phyloP scores from a whole-genome alignment of 2,113 vertebrate species.

The Corynorhinus townsendii region DNA sequence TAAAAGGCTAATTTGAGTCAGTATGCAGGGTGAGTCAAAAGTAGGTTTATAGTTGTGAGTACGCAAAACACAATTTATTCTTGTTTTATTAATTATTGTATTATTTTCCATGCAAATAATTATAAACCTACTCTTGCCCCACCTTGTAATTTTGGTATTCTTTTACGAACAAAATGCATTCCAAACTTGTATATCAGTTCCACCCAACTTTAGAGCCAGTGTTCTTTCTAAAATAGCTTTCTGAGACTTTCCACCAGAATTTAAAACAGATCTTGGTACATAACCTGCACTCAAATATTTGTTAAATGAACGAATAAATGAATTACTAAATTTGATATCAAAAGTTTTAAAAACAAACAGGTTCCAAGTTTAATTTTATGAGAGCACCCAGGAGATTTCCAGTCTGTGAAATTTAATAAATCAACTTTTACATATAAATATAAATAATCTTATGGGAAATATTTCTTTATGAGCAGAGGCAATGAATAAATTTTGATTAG shows the following conservation, averaged over 20 bases:
- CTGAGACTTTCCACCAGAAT: not conserved
- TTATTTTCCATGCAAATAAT: not conserved
- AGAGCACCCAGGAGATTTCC: not conserved
- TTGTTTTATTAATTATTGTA: not conserved
- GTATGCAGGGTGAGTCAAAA: not conserved
- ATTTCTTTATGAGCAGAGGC: not conserved
- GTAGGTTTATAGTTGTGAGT: not conserved
- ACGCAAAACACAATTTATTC: not conserved
- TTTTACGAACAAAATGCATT: not conserved
- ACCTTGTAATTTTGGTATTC: not conserved
- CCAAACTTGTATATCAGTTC: not conserved
- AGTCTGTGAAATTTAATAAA: not conserved
- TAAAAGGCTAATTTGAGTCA: not conserved
- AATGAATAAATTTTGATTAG: slow-evolving; percentile 55
- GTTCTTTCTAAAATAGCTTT: not conserved
- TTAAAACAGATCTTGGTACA: not conserved
- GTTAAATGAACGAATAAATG: not conserved
- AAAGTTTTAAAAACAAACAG: not conserved
- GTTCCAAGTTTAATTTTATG: slow-evolving; percentile 33
- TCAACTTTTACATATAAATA: too few relatives aligned
- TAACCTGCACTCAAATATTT: not conserved
- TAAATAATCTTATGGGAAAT: not conserved
- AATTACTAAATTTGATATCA: not conserved
- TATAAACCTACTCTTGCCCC: not conserved
- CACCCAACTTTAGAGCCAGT: not conserved